Conservation (phyloP, 2,797 vertebrate species). For the Manis pentadactyla region DNA sequence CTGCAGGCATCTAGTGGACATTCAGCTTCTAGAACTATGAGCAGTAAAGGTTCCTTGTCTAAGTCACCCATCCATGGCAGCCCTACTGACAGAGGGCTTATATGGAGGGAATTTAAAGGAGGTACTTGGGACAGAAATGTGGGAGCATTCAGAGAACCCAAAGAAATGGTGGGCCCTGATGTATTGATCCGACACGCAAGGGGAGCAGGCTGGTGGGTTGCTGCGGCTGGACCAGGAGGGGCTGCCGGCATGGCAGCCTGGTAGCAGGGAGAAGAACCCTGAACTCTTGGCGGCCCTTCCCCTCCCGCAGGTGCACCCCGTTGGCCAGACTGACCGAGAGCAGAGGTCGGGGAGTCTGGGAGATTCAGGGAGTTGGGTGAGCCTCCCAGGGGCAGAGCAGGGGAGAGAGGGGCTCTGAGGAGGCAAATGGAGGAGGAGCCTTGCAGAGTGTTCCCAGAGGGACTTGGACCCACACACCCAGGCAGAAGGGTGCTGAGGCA, state of each 20-base stretch:
- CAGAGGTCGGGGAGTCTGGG: neutral
- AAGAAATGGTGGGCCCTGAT: too few relatives aligned
- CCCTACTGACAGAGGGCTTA: fast-evolving
- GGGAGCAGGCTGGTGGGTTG: too few relatives aligned
- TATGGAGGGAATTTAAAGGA: neutral
- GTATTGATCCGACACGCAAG: too few relatives aligned
- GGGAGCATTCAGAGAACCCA: too few relatives aligned
- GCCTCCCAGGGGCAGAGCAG: neutral
- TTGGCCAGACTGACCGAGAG: neutral
- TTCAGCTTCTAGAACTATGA: neutral
- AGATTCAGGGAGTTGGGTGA: neutral
- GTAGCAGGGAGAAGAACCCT: too few relatives aligned
- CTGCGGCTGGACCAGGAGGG: too few relatives aligned
- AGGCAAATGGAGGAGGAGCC: fast-evolving
- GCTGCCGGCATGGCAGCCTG: too few relatives aligned
- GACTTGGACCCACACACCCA: fast-evolving
- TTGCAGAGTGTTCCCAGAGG: neutral
- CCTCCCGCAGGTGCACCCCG: too few relatives aligned
- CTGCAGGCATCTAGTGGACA: neutral
- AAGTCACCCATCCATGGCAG: too few relatives aligned
- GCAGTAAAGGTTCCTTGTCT: too few relatives aligned
- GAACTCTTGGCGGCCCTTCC: neutral
- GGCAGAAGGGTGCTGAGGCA: too few relatives aligned
- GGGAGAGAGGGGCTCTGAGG: neutral
- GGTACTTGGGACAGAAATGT: too few relatives aligned